A percentile compares a stretch with the other conserved stretches of the same genome.
These are phyloP conservation scores for Pocota personata DNA, from an alignment of 2,888 invertebrate genomes.

Conservation along the genomic window DNA sequence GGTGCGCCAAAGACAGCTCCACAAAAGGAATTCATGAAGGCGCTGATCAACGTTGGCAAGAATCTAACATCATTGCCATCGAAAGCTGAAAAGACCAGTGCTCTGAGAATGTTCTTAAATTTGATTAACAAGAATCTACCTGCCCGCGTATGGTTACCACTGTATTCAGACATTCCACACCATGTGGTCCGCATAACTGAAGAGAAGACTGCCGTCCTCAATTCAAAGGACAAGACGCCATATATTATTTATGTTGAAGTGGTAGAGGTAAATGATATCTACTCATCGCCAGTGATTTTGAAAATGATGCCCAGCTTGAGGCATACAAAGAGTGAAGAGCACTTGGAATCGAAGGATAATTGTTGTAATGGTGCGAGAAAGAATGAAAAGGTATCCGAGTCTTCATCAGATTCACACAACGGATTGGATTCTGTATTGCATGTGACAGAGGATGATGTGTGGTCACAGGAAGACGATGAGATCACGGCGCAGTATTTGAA, in stretches of 20 bases:
- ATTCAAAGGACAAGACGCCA: conserved; percentile 95
- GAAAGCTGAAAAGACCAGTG: conserved; percentile 96
- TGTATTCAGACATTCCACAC: conserved; percentile 93
- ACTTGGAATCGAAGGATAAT: conserved; percentile 85
- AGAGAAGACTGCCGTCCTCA: conserved; percentile 98
- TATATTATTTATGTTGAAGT: conserved; percentile 99
- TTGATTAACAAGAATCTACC: conserved; percentile 98
- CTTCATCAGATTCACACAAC: conserved; percentile 69
- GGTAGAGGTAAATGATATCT: conserved; percentile 91
- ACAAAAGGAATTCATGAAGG: conserved; percentile 93
- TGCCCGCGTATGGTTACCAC: conserved; percentile 98
- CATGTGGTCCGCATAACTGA: conserved; percentile 98
- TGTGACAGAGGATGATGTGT: conserved; percentile 87
- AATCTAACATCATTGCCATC: conserved; percentile 91
- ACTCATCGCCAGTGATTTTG: conserved; percentile 93
- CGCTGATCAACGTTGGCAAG: conserved; percentile 94
- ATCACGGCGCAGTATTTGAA: conserved; percentile 90
- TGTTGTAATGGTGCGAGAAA: conserved; percentile 62
- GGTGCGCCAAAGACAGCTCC: conserved; percentile 92
- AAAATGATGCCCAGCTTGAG: conserved; percentile 93
- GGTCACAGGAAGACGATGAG: conserved; percentile 99
- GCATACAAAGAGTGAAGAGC: conserved; percentile 97
- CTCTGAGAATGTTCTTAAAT: conserved; percentile 95
- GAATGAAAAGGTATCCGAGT: conserved; percentile 67
- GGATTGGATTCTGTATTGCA: conserved; percentile 81